Evolutionary conservation across 2,797 vertebrate species (phyloP), one percentile per base, ranked within the genome.

Genomic region (Okamejei kenojei): DNA sequence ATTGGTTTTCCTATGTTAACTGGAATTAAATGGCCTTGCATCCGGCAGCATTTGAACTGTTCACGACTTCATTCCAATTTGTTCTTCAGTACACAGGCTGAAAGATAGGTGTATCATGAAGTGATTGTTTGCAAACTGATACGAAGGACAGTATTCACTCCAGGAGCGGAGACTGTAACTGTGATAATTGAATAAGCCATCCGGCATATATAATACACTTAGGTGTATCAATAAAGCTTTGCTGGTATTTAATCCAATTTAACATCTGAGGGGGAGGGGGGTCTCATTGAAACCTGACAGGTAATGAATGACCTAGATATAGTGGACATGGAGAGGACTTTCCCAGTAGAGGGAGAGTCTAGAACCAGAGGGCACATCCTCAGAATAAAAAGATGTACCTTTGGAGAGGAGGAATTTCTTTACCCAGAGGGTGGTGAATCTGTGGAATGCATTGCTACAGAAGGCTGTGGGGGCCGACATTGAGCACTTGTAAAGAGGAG

Each of bases 51-150:
- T 23, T 45, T 76, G 45, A 71, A 23, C 68, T 92, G 38, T 54
- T 76, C 71, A 92, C 29, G 68, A 76, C 76, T 74, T 45, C 76
- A 76, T 58, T 76, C 54, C 68, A 92, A 92, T 92, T 58, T 7
- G 90, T 76, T 76, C 68, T 76, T 92, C 26, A 13, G 10, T 92
- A 76, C 71, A 74, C 29, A 63, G 45, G 26, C 71, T 74, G 10
- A 17, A 38, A 58, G 11, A 92, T 91, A 74, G 63, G 35, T 74
- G 71, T 13, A 38, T 92, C 54, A 54, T 74, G 71, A 92, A 23
- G 2, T 45, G 76, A 15, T 76, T 45, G 6, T 26, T 92, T 45
- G 13, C 68, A 76, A 92, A 92, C 71, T 54, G 90, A 92, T 74
- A 26, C 45, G 71, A 90, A 45, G 45, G 65, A 45, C 71, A 45